Percentiles rank a stretch among this genome's conserved stretches.
phyloP scores from a whole-genome alignment of 2,888 invertebrate genomes.

The Cactoblastis cactorum region DNA sequence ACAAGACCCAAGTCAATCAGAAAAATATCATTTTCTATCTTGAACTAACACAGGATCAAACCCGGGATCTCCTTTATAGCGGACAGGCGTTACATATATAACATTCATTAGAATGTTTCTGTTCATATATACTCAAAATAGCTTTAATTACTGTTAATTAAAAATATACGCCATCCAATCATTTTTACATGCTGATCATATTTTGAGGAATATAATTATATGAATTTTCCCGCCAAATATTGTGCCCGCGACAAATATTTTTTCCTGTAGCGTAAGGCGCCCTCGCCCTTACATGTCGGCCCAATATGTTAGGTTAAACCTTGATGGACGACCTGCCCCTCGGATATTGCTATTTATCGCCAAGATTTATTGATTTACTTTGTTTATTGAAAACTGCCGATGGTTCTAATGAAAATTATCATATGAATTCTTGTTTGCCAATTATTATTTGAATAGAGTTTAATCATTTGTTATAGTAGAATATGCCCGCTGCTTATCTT shows the following conservation, averaged over 20 bases:
- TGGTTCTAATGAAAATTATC: background rate
- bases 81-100: no score
- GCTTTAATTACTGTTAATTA: no score
- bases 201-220: slow-evolving; percentile 8
- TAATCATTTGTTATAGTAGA: no score
- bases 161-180: background rate
- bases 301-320: slow-evolving; percentile 14
- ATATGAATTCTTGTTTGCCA: no score
- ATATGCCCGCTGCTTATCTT: no score
- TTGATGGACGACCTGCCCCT: slow-evolving; percentile 12
- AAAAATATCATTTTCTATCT: no score
- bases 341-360: slow-evolving; percentile 13
- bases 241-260: slow-evolving; percentile 10
- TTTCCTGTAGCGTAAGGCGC: slow-evolving; percentile 6
- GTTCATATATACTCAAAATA: no score
- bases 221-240: background rate
- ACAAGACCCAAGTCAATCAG: no score
- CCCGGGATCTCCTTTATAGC: no score
- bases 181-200: background rate
- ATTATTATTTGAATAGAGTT: no score
- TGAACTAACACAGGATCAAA: no score
- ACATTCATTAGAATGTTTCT: no score
- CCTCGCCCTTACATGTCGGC: slow-evolving; percentile 7
- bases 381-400: background rate
- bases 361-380: slow-evolving; percentile 12